A percentile compares a stretch with the other conserved stretches of the same genome.
Evolutionary conservation across 2,797 vertebrate species (phyloP).

Genomic region (Manis pentadactyla): DNA sequence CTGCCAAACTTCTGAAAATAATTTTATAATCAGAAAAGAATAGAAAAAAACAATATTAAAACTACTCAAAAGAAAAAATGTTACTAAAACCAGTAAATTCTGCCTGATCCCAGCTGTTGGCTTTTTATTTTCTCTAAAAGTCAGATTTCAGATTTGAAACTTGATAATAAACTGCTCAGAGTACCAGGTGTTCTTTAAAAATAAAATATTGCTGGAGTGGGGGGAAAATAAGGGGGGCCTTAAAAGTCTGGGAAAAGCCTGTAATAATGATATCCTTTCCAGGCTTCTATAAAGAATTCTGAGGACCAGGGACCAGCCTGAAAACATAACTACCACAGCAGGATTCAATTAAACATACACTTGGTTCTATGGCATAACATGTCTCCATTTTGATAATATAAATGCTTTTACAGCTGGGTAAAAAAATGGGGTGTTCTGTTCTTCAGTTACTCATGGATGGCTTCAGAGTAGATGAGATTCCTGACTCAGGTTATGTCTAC

Average conservation of each 20-base stretch:
- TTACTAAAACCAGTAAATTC: background rate
- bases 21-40: conserved; percentile 44
- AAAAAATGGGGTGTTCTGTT: conserved; percentile 13
- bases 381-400: conserved; percentile 38
- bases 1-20: conserved; percentile 33
- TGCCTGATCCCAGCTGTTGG: background rate
- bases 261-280: conserved; percentile 49
- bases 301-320: background rate
- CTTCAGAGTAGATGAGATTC: conserved; percentile 70
- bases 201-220: conserved; percentile 41
- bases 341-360: conserved; percentile 63
- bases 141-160: conserved; percentile 63
- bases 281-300: conserved; percentile 59
- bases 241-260: conserved; percentile 5
- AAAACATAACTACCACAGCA: conserved; percentile 15
- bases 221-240: background rate
- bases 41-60: conserved; percentile 34
- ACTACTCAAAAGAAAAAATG: conserved; percentile 16
- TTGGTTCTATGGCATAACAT: background rate
- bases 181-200: conserved; percentile 47
- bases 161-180: conserved; percentile 46
- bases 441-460: conserved; percentile 46
- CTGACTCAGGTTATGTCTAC: conserved; percentile 74
- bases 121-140: background rate
- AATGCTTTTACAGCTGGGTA: conserved; percentile 1